Conservation (phyloP, 2,888 invertebrate species). For the Cerceris ruficornis region DNA sequence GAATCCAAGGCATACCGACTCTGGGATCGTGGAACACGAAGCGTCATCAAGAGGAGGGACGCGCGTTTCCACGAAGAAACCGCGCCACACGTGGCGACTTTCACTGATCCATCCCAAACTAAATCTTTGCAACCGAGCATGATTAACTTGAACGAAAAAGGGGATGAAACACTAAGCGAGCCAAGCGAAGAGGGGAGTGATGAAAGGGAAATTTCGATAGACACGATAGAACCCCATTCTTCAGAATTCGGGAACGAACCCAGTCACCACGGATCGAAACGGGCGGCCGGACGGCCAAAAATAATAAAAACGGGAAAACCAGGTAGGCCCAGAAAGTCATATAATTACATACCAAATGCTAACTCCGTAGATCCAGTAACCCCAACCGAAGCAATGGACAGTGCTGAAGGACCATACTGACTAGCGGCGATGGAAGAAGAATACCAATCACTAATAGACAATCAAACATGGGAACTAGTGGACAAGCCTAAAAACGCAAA, state of each 20-base stretch:
- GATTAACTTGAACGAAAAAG: too few species aligned
- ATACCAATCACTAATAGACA: constrained; percentile 48
- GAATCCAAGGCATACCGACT: constrained; percentile 65
- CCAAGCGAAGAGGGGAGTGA: too few species aligned
- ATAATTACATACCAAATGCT: neutral
- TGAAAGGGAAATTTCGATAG: too few species aligned
- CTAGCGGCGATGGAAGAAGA: constrained; percentile 55
- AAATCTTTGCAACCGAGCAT: neutral
- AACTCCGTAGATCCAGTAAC: neutral
- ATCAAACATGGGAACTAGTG: constrained; percentile 55
- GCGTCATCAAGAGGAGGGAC: constrained; percentile 52
- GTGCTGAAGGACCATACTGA: constrained; percentile 36
- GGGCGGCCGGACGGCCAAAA: constrained; percentile 35
- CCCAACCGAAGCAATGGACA: constrained; percentile 22
- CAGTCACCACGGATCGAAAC: too few species aligned
- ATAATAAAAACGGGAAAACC: constrained; percentile 77
- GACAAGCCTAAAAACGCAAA: neutral
- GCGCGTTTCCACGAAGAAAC: constrained; percentile 30
- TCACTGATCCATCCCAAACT: neutral
- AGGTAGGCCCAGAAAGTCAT: constrained; percentile 67
- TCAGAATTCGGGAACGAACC: too few species aligned
- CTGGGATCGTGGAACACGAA: constrained; percentile 50
- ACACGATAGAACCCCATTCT: too few species aligned
- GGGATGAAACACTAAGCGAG: neutral
- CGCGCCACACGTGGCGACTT: too few species aligned